phyloP scores from a whole-genome alignment of 2,113 vertebrate genomes.

The Bothrops jararaca region DNA sequence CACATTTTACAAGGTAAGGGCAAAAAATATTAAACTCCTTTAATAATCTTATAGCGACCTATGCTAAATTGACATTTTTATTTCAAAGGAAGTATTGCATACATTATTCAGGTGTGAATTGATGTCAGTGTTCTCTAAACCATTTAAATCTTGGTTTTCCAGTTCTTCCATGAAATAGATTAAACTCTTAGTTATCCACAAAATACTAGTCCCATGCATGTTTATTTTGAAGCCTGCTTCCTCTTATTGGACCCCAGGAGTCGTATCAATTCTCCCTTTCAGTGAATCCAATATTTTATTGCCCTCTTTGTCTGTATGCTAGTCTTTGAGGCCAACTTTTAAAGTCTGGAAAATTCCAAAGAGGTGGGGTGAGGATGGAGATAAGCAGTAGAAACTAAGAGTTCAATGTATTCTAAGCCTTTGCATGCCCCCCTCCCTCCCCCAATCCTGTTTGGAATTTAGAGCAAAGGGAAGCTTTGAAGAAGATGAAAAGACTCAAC shows the following conservation, averaged over 20 bases:
- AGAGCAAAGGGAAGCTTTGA: not conserved
- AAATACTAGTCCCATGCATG: not conserved
- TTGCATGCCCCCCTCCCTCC: not conserved
- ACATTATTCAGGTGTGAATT: not conserved
- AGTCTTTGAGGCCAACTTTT: not conserved
- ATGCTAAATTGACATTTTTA: not conserved
- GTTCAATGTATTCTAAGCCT: not conserved
- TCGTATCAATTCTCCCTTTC: not conserved
- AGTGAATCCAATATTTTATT: not conserved
- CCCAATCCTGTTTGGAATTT: not conserved
- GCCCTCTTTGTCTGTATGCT: not conserved
- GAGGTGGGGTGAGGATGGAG: not conserved
- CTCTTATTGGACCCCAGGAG: not conserved
- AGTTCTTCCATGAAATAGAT: not conserved
- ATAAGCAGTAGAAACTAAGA: not conserved
- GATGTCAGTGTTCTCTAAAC: not conserved
- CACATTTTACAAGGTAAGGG: conserved; percentile 60
- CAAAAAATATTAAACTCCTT: conserved; percentile 23
- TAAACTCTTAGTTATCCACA: not conserved
- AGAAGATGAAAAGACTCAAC: not conserved
- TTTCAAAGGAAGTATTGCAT: not conserved
- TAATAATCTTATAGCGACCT: not conserved
- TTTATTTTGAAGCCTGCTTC: not conserved
- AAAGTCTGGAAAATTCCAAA: not conserved
- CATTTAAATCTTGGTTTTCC: not conserved